These are phyloP conservation scores for Erebia ligea DNA, from an alignment of 2,888 invertebrate genomes.

Conservation along the genomic window DNA sequence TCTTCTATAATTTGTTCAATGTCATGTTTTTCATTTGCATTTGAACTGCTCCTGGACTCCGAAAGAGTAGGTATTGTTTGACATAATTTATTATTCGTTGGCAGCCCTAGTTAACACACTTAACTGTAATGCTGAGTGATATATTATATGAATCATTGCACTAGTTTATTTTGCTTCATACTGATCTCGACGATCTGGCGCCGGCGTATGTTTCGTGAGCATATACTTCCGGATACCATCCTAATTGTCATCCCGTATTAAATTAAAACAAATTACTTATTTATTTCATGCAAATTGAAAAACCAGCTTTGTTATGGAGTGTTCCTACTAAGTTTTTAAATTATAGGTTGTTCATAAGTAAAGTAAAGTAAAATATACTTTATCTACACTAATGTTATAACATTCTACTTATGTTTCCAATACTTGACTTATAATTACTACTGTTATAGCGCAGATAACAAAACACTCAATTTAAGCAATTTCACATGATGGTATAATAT, in stretches of 20 bases:
- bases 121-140: constrained; percentile 1
- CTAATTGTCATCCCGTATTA: background rate
- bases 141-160: background rate
- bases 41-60: too few species aligned
- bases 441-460: too few species aligned
- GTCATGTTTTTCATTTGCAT: too few species aligned
- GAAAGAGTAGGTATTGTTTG: background rate
- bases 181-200: background rate
- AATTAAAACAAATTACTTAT: background rate
- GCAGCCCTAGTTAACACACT: background rate
- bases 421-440: too few species aligned
- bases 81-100: background rate
- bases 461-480: too few species aligned
- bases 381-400: too few species aligned
- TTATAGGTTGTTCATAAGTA: too few species aligned
- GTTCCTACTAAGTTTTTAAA: background rate
- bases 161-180: background rate
- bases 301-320: background rate
- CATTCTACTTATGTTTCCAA: too few species aligned
- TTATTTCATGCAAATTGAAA: too few species aligned
- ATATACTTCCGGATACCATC: background rate
- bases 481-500: too few species aligned
- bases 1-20: too few species aligned
- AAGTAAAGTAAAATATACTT: too few species aligned
- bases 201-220: background rate